A percentile compares a stretch with the other conserved stretches of the same genome.
phyloP scores from a whole-genome alignment of 2,888 invertebrate species.

The Xylophagus ater region DNA sequence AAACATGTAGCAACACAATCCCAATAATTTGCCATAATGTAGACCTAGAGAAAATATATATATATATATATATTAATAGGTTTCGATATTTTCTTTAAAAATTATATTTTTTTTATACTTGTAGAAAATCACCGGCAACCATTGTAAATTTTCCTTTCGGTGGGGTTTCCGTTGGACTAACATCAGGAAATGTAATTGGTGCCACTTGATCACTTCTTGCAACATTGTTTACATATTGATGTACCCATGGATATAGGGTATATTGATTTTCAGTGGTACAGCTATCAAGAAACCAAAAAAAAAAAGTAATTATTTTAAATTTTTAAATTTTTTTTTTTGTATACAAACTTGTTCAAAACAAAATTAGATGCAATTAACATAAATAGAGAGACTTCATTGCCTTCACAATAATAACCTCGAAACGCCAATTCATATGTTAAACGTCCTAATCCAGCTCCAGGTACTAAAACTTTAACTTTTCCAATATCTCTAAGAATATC shows the following conservation, averaged over 20 bases:
- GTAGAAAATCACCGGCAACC: constrained; percentile 94
- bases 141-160: constrained; percentile 69
- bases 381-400: constrained; percentile 95
- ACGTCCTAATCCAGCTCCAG: constrained; percentile 92
- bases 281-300: constrained; percentile 2
- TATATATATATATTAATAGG: background rate
- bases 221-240: constrained; percentile 86
- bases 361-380: constrained; percentile 97
- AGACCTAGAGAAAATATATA: constrained; percentile 42
- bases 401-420: constrained; percentile 84
- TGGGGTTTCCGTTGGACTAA: constrained; percentile 56
- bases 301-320: background rate
- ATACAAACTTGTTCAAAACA: constrained; percentile 67
- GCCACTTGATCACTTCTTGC: constrained; percentile 69
- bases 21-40: constrained; percentile 61
- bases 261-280: constrained; percentile 52
- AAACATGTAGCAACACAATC: constrained; percentile 93
- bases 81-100: too few relatives aligned
- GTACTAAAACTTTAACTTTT: constrained; percentile 69
- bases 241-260: constrained; percentile 87
- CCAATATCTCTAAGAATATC: constrained; percentile 26
- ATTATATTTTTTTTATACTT: constrained; percentile 45
- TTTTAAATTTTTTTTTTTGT: background rate
- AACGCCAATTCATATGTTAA: constrained; percentile 89
- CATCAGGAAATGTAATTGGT: constrained; percentile 76